A percentile compares a stretch with the other conserved stretches of the same genome.
These are phyloP conservation scores for Xenops minutus DNA, from an alignment of 2,797 vertebrate species.

Conservation along the genomic window DNA sequence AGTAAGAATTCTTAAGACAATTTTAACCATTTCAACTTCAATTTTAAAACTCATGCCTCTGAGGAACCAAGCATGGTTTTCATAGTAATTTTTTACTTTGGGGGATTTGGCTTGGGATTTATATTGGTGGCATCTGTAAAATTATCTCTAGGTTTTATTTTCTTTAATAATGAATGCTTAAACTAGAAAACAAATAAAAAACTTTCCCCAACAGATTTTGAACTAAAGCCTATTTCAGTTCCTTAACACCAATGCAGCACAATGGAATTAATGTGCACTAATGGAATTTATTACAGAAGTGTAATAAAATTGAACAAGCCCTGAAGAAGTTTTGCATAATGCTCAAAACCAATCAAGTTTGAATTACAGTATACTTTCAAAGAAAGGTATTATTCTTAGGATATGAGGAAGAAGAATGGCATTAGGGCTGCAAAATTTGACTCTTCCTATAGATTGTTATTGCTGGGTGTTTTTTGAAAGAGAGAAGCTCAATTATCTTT, in stretches of 20 bases:
- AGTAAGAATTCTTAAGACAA: not conserved
- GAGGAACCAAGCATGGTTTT: accelerated
- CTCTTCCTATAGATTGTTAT: not conserved
- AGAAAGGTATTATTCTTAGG: not conserved
- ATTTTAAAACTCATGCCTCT: not conserved
- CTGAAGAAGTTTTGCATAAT: not conserved
- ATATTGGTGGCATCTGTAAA: not conserved
- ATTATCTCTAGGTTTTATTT: not conserved
- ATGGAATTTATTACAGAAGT: not conserved
- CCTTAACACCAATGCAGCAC: not conserved
- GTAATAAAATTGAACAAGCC: not conserved
- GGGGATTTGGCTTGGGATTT: not conserved
- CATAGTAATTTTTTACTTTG: not conserved
- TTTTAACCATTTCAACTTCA: not conserved
- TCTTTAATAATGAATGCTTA: not conserved
- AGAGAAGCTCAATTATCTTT: not conserved
- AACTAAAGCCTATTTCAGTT: not conserved
- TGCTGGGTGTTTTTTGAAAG: not conserved
- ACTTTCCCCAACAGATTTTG: not conserved
- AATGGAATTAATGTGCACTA: not conserved
- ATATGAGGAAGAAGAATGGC: not conserved
- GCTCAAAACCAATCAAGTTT: not conserved
- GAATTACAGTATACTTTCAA: not conserved
- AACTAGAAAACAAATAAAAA: not conserved
- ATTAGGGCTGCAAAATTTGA: not conserved